phyloP scores from a whole-genome alignment of 2,113 vertebrate genomes.

The Mobula birostris region DNA sequence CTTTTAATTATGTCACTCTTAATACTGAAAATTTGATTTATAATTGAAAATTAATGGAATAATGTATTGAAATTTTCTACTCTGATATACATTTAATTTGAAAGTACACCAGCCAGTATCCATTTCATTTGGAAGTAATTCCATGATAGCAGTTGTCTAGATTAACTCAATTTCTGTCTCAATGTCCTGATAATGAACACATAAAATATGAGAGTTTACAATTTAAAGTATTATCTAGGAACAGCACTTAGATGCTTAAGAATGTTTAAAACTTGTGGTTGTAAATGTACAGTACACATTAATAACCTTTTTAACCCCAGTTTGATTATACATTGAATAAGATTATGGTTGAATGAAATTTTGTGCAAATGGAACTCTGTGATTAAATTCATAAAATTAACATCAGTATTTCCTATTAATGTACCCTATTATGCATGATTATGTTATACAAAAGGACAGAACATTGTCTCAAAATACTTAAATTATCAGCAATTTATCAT shows the following conservation, averaged over 20 bases:
- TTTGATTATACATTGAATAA: background rate
- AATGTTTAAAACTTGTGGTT: background rate
- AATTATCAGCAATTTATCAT: background rate
- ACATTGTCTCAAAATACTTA: background rate
- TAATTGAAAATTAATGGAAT: background rate
- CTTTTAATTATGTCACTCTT: background rate
- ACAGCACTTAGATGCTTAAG: background rate
- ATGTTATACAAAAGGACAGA: background rate
- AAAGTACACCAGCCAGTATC: background rate
- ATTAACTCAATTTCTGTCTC: background rate
- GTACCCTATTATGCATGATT: background rate
- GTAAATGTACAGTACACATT: background rate
- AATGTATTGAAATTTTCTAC: background rate
- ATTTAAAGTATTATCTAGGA: background rate
- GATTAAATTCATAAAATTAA: background rate
- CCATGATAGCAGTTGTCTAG: background rate
- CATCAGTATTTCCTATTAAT: background rate
- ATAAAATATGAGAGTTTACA: background rate
- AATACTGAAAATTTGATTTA: background rate
- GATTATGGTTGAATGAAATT: background rate
- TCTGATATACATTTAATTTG: background rate
- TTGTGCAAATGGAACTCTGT: background rate
- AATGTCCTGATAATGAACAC: background rate
- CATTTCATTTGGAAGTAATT: background rate
- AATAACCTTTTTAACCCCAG: background rate